Conservation (phyloP, 2,888 invertebrate species). For the Mactromeris polynyma region DNA sequence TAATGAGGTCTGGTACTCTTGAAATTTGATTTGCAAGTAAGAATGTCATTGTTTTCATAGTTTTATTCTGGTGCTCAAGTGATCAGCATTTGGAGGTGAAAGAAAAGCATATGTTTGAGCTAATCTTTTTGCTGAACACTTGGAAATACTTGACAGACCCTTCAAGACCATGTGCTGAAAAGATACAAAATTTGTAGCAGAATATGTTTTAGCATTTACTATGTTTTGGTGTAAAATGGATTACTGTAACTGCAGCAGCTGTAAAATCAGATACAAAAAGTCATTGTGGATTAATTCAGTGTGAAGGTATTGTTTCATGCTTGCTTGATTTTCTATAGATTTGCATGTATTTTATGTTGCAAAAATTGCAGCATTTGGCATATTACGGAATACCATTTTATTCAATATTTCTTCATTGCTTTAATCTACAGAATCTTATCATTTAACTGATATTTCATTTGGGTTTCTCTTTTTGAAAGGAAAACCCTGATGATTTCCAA, state of each 20-base stretch:
- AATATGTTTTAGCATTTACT: not conserved
- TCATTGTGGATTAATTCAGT: not conserved
- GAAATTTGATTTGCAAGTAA: slow-evolving; percentile 38
- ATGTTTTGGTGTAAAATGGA: not conserved
- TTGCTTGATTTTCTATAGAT: not conserved
- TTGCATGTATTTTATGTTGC: not conserved
- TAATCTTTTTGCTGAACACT: slow-evolving; percentile 36
- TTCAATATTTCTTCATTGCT: too few species aligned
- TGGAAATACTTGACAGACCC: slow-evolving; percentile 40
- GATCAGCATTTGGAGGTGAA: slow-evolving; percentile 22
- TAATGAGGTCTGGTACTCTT: not conserved
- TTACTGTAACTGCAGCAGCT: not conserved
- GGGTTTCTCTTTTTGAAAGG: too few species aligned
- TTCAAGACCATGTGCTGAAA: slow-evolving; percentile 22
- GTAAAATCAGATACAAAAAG: not conserved
- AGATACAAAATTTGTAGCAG: not conserved
- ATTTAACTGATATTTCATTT: too few species aligned
- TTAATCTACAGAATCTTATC: too few species aligned
- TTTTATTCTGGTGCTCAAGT: slow-evolving; percentile 1
- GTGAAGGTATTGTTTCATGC: slow-evolving; percentile 12
- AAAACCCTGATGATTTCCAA: too few species aligned
- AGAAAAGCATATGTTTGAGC: slow-evolving; percentile 25
- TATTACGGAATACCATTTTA: too few species aligned
- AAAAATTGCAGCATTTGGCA: not conserved
- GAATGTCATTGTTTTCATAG: slow-evolving; percentile 46